Evolutionary conservation across 2,888 invertebrate species (phyloP).

Genomic region (Xylota sylvarum): DNA sequence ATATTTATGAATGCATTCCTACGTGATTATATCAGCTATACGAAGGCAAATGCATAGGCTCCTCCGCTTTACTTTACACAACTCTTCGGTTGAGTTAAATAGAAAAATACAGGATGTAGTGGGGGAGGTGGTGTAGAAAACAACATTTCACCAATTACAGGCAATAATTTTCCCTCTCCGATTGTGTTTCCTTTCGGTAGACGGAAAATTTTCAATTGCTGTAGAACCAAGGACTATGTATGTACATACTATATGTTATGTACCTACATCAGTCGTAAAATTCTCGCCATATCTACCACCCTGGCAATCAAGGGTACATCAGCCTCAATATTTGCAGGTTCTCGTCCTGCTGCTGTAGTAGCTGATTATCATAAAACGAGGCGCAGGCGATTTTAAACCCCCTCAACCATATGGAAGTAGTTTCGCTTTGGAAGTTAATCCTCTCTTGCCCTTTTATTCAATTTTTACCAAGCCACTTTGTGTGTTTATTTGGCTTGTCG

Average conservation of each 20-base stretch:
- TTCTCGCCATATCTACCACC: constrained; percentile 14
- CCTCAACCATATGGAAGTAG: constrained; percentile 16
- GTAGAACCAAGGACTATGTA: constrained; percentile 5
- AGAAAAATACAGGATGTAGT: constrained; percentile 42
- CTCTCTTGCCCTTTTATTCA: constrained; percentile 44
- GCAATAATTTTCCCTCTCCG: constrained; percentile 63
- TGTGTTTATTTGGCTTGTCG: neutral
- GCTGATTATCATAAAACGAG: constrained; percentile 62
- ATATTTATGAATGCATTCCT: constrained; percentile 73
- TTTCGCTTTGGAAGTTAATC: constrained; percentile 55
- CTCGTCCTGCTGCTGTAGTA: neutral
- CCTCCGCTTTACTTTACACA: constrained; percentile 27
- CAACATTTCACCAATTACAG: constrained; percentile 75
- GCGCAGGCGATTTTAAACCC: neutral
- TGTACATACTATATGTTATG: constrained; percentile 1
- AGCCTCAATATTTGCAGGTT: constrained; percentile 49
- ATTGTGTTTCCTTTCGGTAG: constrained; percentile 54
- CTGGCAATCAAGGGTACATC: constrained; percentile 33
- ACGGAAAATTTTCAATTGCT: constrained; percentile 62
- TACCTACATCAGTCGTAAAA: constrained; percentile 25
- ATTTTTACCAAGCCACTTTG: constrained; percentile 20
- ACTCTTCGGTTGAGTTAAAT: constrained; percentile 39
- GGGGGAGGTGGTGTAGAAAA: constrained; percentile 46
- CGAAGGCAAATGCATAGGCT: constrained; percentile 47
- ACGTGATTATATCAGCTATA: constrained; percentile 63